Evolutionary conservation across 2,888 invertebrate species (phyloP), one percentile per base, ranked within the genome.

Genomic region (Scaptomyza cyrtandrae): DNA sequence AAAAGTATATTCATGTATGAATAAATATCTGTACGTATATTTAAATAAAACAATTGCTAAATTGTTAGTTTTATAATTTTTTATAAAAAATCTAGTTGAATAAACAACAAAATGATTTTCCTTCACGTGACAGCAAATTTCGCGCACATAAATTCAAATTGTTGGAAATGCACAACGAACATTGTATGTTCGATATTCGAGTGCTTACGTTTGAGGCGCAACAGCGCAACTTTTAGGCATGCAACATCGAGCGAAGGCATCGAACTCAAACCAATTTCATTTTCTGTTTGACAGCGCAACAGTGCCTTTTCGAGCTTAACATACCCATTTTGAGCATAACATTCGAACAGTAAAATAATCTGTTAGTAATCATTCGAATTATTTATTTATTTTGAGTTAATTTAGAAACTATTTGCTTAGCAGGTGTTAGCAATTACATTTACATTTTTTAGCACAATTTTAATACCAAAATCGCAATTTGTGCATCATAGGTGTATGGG

Each of bases 271-370:
- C 69, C 41, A n/a, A 29, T 31, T 9, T 31, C 41, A 50, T 35
- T 52, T 24, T 11, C 11, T 1, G 35, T 13, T 27, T 29, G 44
- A 29, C 43, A 48, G 33, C 19, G 6, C 45, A 56, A 52, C 75
- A 75, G 75, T 55, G 53, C 74, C 77, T 61, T 65, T 76, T 27
- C 11, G 77, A 76, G 74, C 9, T 6, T 66, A 76, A 60, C 70
- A 75, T 63, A 10, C 1, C 72, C 69, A 69, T 73, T 74, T 53
- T 41, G 72, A 73, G 72, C 45, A 56, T 39, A 70, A 69, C 75
- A 75, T 35, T 9, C 14, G 10, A 14, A n/a, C 19, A 10, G 19
- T n/a, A 53, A 53, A 19, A 52, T 37, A 1, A 27, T 0, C 14
- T 65, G 71, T 52, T 55, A 61, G 7, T 1, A 37, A 31, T 37